Percentiles rank a stretch among this genome's conserved stretches.
Conservation (phyloP, 2,797 vertebrate species). For the Triplophysa yarkandensis region DNA sequence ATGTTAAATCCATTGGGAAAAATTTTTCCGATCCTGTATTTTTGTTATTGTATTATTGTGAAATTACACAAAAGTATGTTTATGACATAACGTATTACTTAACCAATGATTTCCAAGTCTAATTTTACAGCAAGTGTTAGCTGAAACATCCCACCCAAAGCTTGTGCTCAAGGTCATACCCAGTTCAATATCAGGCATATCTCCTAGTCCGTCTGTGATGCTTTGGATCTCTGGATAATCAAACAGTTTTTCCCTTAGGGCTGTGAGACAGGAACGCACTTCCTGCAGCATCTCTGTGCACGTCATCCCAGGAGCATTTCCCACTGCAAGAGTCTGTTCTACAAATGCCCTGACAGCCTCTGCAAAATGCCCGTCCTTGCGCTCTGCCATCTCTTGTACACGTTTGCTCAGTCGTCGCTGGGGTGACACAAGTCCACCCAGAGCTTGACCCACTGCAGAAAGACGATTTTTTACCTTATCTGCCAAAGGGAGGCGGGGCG, state of each 20-base stretch:
- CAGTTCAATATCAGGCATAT: conserved; percentile 69
- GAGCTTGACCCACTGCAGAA: conserved; percentile 76
- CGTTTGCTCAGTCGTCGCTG: conserved; percentile 77
- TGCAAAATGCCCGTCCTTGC: conserved; percentile 69
- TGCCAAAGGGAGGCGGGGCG: conserved; percentile 63
- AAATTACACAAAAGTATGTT: too few species aligned
- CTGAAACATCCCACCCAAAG: not conserved
- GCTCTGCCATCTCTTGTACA: conserved; percentile 77
- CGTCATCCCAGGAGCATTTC: conserved; percentile 47
- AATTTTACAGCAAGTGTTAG: too few species aligned
- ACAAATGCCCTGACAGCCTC: conserved; percentile 69
- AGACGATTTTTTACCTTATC: conserved; percentile 78
- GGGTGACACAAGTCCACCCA: conserved; percentile 71
- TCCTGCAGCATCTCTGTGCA: conserved; percentile 82
- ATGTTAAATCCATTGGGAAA: too few species aligned
- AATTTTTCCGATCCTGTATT: too few species aligned
- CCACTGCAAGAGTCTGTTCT: conserved; percentile 61
- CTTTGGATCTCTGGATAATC: conserved; percentile 74
- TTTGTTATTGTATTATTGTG: too few species aligned
- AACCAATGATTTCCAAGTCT: too few species aligned
- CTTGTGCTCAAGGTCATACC: conserved; percentile 65
- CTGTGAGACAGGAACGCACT: conserved; percentile 78
- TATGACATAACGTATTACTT: too few species aligned
- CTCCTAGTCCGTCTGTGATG: conserved; percentile 71
- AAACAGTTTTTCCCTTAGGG: conserved; percentile 75